These are phyloP conservation scores for Paguma larvata DNA, from an alignment of 2,797 vertebrate species.

Conservation along the genomic window DNA sequence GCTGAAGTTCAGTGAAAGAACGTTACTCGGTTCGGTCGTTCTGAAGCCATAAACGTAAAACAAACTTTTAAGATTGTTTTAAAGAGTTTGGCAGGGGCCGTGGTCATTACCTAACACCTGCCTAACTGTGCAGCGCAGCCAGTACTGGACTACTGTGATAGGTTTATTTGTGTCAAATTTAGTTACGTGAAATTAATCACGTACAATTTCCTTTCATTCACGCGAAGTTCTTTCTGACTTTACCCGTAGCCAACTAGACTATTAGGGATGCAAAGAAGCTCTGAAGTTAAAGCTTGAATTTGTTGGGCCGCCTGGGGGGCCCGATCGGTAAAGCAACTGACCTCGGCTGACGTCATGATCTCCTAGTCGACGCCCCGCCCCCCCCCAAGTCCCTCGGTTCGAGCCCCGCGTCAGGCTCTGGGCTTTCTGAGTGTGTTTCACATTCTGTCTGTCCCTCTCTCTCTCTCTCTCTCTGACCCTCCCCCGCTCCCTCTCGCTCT, in stretches of 20 bases:
- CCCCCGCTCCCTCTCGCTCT: too few relatives aligned
- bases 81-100: background rate
- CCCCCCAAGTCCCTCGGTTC: too few relatives aligned
- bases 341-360: too few relatives aligned
- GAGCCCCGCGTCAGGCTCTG: too few relatives aligned
- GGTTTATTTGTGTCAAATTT: background rate
- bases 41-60: background rate
- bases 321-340: too few relatives aligned
- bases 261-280: background rate
- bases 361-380: too few relatives aligned
- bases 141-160: background rate
- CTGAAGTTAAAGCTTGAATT: constrained; percentile 59
- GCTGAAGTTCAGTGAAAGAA: background rate
- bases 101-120: background rate
- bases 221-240: background rate
- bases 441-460: too few relatives aligned
- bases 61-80: background rate
- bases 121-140: background rate
- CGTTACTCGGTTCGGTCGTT: background rate
- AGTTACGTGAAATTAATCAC: background rate
- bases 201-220: background rate
- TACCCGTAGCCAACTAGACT: background rate
- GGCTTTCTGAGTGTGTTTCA: too few relatives aligned
- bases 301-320: background rate
- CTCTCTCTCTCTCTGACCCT: too few relatives aligned